Conservation (phyloP, 35 echinoderm and acorn worm species). For the Antedon bifida region DNA sequence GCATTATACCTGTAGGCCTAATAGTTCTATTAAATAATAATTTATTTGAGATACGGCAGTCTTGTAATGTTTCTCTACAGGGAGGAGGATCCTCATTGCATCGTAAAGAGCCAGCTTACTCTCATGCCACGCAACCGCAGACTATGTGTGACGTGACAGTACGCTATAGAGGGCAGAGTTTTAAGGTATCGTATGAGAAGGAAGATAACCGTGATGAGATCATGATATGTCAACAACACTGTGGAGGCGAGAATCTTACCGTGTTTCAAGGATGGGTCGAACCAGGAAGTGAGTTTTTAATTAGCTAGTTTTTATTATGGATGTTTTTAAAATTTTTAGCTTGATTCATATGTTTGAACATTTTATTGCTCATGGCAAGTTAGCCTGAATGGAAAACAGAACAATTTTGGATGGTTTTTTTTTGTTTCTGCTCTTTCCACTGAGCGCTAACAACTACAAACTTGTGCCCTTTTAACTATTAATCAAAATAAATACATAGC, state of each 20-base stretch:
- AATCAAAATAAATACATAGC: no score
- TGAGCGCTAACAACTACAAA: no score
- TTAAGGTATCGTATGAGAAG: slow-evolving; percentile 78
- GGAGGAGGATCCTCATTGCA: slow-evolving; percentile 35
- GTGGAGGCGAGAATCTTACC: slow-evolving; percentile 83
- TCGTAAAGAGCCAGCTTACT: slow-evolving; percentile 85
- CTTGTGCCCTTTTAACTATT: no score
- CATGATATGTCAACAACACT: slow-evolving; percentile 85
- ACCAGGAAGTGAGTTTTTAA: slow-evolving; percentile 69
- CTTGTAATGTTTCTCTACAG: neutral
- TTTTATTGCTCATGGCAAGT: slow-evolving; percentile 45
- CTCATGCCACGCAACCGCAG: slow-evolving; percentile 75
- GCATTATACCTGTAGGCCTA: no score
- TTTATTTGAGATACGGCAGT: no score
- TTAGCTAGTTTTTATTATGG: neutral
- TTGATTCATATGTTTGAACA: slow-evolving; percentile 62
- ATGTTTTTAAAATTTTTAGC: slow-evolving; percentile 16
- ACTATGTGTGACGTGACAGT: slow-evolving; percentile 90
- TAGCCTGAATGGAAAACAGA: no score
- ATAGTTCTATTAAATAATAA: no score
- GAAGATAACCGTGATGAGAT: slow-evolving; percentile 87
- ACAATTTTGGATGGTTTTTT: no score
- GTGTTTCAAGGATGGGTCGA: slow-evolving; percentile 89
- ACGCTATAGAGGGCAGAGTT: slow-evolving; percentile 60
- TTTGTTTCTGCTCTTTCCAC: neutral